Percentiles rank a stretch among this genome's conserved stretches.
phyloP scores from a whole-genome alignment of 2,113 vertebrate genomes.

The Centrocercus urophasianus region DNA sequence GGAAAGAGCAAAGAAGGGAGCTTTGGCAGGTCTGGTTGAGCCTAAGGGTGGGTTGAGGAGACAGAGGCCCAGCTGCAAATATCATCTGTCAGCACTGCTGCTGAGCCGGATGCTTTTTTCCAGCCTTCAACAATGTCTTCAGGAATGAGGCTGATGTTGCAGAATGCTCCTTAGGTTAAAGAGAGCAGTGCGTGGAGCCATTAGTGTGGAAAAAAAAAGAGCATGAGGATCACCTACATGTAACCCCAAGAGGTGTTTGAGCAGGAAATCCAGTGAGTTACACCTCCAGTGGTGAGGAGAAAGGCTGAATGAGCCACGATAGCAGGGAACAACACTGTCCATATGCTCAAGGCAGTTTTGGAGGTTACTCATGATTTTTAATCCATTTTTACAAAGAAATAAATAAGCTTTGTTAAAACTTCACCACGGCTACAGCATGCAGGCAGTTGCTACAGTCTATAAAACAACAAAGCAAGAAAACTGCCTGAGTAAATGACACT shows the following conservation, averaged over 20 bases:
- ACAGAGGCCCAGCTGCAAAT: constrained; percentile 70
- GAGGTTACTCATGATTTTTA: not conserved
- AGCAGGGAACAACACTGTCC: not conserved
- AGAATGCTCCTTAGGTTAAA: not conserved
- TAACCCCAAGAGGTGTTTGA: not conserved
- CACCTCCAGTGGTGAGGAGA: not conserved
- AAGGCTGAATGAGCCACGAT: not conserved
- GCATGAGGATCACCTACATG: not conserved
- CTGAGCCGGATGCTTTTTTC: constrained; percentile 73
- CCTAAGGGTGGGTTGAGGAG: constrained; percentile 80
- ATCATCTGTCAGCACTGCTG: constrained; percentile 81
- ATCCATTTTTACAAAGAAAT: not conserved
- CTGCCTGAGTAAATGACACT: not conserved
- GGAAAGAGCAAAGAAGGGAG: constrained; percentile 83
- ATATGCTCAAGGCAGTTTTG: not conserved
- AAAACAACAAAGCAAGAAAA: constrained; percentile 12
- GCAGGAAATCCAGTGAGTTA: not conserved
- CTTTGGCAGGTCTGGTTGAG: constrained; percentile 79
- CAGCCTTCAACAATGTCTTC: constrained; percentile 46
- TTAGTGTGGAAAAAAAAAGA: not conserved
- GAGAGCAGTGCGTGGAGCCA: not conserved
- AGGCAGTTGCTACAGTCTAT: not conserved
- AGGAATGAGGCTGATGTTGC: constrained; percentile 28
- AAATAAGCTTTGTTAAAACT: not conserved
- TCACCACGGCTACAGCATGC: fast-evolving